Conservation (phyloP, 92 coral and sea anemone species). For the Zoanthus sansibaricus region DNA sequence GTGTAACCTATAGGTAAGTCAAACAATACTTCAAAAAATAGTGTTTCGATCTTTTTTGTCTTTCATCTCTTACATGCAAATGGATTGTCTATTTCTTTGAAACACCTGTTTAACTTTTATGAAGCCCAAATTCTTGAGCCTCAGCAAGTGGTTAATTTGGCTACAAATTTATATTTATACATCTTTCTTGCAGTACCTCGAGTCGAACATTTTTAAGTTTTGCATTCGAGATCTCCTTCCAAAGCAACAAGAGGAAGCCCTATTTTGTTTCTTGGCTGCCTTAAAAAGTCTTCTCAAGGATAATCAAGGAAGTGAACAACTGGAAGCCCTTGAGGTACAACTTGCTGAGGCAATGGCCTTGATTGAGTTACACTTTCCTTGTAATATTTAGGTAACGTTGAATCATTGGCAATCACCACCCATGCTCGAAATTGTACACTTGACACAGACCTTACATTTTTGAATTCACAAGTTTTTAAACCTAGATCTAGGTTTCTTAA, state of each 20-base stretch:
- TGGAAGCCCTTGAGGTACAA: background rate
- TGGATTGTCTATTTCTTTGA: too few species aligned
- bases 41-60: too few species aligned
- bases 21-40: too few species aligned
- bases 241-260: slow-evolving; percentile 26
- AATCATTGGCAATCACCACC: background rate
- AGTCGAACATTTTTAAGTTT: slow-evolving; percentile 52
- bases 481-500: too few species aligned
- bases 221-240: slow-evolving; percentile 42
- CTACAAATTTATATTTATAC: background rate
- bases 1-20: too few species aligned
- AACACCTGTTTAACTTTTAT: background rate
- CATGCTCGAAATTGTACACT: background rate
- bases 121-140: background rate
- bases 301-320: background rate
- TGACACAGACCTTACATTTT: too few species aligned
- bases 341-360: slow-evolving; percentile 33
- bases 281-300: background rate
- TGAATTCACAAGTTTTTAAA: too few species aligned
- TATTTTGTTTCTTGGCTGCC: slow-evolving; percentile 34
- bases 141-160: background rate
- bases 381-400: background rate
- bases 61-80: too few species aligned
- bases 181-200: slow-evolving; percentile 21
- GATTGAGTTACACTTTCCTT: slow-evolving; percentile 7